Percentiles rank a stretch among this genome's conserved stretches.
phyloP scores from a whole-genome alignment of 2,888 invertebrate species.

The Bellardia bayeri region DNA sequence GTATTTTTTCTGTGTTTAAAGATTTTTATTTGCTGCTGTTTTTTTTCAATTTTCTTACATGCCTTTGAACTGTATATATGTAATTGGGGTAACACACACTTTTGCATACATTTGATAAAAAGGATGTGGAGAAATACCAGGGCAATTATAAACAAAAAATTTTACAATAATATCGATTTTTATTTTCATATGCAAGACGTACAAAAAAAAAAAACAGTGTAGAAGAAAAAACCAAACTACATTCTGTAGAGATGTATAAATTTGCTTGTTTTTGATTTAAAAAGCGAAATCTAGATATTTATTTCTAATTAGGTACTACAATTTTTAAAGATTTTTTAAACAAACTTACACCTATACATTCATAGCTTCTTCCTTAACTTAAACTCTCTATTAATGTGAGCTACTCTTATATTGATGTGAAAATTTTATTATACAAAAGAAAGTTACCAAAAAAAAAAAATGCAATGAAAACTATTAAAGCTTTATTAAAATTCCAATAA shows the following conservation, averaged over 20 bases:
- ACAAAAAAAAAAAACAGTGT: not conserved
- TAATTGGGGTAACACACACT: conserved; percentile 1
- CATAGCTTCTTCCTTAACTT: not conserved
- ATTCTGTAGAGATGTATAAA: no score
- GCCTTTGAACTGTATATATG: not conserved
- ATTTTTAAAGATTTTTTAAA: no score
- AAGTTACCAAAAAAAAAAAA: conserved; percentile 8
- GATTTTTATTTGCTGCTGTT: not conserved
- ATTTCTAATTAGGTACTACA: no score
- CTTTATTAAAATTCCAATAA: conserved; percentile 47
- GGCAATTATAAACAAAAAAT: conserved; percentile 12
- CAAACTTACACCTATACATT: no score
- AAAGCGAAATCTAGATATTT: no score
- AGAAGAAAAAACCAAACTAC: not conserved
- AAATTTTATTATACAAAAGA: conserved; percentile 27
- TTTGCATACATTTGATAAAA: not conserved
- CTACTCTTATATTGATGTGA: not conserved
- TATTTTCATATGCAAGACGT: not conserved
- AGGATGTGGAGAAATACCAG: conserved; percentile 18
- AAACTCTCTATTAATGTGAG: not conserved
- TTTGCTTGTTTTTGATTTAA: no score
- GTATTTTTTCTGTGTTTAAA: conserved; percentile 31
- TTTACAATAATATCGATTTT: conserved; percentile 21
- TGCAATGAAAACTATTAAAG: conserved; percentile 42
- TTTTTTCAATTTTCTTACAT: conserved; percentile 3